Conservation (phyloP, 64 coral and sea anemone species). For the Dendronephthya gigantea region DNA sequence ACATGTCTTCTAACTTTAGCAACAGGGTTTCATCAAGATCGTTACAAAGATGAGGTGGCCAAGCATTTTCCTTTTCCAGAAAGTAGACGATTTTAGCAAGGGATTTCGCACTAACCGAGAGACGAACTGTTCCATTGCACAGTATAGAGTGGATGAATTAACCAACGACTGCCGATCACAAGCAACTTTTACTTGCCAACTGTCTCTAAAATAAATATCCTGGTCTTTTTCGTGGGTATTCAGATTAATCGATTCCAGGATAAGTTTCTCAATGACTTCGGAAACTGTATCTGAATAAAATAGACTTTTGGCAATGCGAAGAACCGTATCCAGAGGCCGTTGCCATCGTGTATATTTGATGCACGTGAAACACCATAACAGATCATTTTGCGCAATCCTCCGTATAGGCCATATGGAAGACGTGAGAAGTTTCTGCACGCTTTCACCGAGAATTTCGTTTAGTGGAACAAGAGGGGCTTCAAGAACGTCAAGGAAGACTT, state of each 20-base stretch:
- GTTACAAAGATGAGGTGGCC: not conserved
- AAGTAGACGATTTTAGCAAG: conserved; percentile 1
- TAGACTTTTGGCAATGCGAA: not conserved
- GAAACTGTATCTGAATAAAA: not conserved
- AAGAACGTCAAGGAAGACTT: conserved; percentile 66
- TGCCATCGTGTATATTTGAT: not conserved
- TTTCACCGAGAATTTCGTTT: conserved; percentile 39
- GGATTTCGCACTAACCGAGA: not conserved
- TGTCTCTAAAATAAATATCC: not conserved
- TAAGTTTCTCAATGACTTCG: not conserved
- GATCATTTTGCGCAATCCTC: conserved; percentile 45
- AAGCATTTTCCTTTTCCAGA: not conserved
- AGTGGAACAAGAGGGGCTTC: conserved; percentile 38
- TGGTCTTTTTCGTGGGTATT: not conserved
- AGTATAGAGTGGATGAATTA: not conserved
- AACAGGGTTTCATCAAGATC: not conserved
- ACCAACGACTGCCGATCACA: not conserved
- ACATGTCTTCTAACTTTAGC: not conserved
- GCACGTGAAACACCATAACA: conserved; percentile 47
- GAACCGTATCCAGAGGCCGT: not conserved
- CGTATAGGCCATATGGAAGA: conserved; percentile 41
- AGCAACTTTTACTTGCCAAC: conserved; percentile 10
- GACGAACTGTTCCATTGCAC: not conserved
- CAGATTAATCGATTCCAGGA: not conserved
- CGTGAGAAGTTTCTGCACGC: conserved; percentile 36